Percentiles rank a stretch among this genome's conserved stretches.
Conservation (phyloP, 2,888 invertebrate genomes). For the Thereva unica region DNA sequence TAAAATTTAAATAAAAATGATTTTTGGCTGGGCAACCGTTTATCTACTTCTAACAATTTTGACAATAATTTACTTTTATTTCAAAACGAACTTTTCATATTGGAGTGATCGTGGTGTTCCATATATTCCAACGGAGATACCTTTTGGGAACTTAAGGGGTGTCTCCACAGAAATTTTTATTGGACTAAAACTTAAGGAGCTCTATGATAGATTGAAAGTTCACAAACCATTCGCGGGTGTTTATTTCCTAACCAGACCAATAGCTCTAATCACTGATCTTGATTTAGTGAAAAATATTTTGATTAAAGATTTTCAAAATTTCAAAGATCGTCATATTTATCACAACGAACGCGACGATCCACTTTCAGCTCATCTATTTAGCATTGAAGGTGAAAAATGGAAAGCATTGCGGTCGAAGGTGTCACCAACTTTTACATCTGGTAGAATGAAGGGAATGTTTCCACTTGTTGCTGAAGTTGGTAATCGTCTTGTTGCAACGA, state of each 20-base stretch:
- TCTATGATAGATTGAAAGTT: conserved; percentile 36
- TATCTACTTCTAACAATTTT: too few species aligned
- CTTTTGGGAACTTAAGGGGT: too few species aligned
- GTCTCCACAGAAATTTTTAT: too few species aligned
- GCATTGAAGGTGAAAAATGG: conserved; percentile 53
- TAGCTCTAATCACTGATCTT: conserved; percentile 41
- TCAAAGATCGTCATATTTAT: conserved; percentile 48
- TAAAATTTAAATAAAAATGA: too few species aligned
- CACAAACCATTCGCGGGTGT: conserved; percentile 37
- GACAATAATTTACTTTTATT: too few species aligned
- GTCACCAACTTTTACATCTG: conserved; percentile 57
- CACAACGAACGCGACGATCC: conserved; percentile 48
- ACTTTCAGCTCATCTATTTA: conserved; percentile 47
- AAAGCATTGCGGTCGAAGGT: conserved; percentile 53
- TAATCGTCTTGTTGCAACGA: conserved; percentile 7
- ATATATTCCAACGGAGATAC: too few species aligned
- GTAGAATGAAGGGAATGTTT: conserved; percentile 57
- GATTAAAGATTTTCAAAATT: conserved; percentile 49
- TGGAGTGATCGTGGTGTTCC: too few species aligned
- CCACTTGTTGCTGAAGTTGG: conserved; percentile 47
- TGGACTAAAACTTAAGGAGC: not conserved
- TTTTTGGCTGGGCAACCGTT: too few species aligned
- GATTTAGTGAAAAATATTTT: conserved; percentile 48
- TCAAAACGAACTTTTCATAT: too few species aligned
- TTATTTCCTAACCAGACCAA: conserved; percentile 40